Base-by-base conservation (phyloP, 2,888 invertebrate genomes). In the Heliconius erato region DNA sequence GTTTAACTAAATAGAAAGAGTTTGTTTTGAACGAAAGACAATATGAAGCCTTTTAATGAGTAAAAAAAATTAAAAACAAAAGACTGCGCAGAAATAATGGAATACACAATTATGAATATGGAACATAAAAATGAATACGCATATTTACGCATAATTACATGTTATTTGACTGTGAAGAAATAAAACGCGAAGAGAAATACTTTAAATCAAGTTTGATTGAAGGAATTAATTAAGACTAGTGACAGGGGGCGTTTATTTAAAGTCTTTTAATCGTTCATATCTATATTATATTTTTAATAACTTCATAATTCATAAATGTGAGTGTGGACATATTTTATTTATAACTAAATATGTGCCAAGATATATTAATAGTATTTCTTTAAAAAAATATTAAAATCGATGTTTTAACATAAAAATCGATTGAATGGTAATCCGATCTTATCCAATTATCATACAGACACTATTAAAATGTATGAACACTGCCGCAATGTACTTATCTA, bases 171-270 rank as follows among this genome's bases (percentile, higher is more conserved):
- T 63, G 69, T 67, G 65, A 72, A 63, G 65, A 71, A 65, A 78
- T 78, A 78, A 78, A 71, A 71, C 71, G 26, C 63, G 65, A 67
- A n/a, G 26, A 69, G 44, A 81, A 65, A 81, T 72, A n/a, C 28
- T 49, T 77, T 72, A 71, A 78, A 71, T 78, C 78, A 78, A 72
- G 77, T 81, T 81, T 65, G 78, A 81, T 81, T 80, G 76, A 76
- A 76, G 40, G 68, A 68, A 76, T 63, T 69, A 80, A 74, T 80
- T 74, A 74, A n/a, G 26, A 16, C 44, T 74, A 32, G 59, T 59
- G 80, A 76, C 68, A 76, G 35, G 54, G 35, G 76, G 35, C 63
- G 63, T 63, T n/a, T 74, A 59, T 74, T 76, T 63, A 35, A 63
- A 35, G 9, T 63, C 40, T 9, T 63, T 40, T 76, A 76, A 59